Conservation (phyloP, 2,888 invertebrate genomes). For the Chrysomela aeneicollis region DNA sequence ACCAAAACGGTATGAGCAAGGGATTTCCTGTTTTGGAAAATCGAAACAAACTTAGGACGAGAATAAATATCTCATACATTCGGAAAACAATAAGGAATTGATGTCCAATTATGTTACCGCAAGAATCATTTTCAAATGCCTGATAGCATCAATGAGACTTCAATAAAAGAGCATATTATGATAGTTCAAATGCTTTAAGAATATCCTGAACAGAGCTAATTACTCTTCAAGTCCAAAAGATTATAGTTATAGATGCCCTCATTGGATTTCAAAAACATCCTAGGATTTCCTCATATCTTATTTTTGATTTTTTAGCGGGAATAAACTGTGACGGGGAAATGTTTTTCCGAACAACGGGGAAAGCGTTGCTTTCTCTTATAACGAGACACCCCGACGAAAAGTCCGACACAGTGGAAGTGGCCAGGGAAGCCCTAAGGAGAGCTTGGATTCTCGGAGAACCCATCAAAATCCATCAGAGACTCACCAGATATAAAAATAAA, state of each 20-base stretch:
- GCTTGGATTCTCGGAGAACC: conserved; percentile 72
- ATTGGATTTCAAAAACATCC: not conserved
- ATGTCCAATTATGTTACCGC: too few species aligned
- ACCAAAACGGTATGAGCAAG: conserved; percentile 56
- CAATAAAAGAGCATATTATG: too few species aligned
- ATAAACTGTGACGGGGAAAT: conserved; percentile 71
- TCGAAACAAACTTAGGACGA: not conserved
- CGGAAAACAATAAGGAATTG: too few species aligned
- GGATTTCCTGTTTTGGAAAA: not conserved
- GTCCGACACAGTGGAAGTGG: conserved; percentile 70
- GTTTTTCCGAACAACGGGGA: conserved; percentile 73
- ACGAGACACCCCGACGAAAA: conserved; percentile 66
- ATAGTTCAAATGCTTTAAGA: too few species aligned
- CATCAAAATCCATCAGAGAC: conserved; percentile 69
- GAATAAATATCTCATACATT: too few species aligned
- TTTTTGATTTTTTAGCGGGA: conserved; percentile 51
- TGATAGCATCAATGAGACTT: too few species aligned
- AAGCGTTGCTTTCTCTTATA: conserved; percentile 73
- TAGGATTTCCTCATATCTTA: not conserved
- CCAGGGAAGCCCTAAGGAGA: conserved; percentile 71
- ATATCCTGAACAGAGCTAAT: too few species aligned
- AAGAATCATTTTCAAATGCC: too few species aligned
- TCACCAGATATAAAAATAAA: conserved; percentile 75
- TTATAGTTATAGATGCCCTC: too few species aligned
- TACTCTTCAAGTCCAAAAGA: too few species aligned